These are phyloP conservation scores for Aspidiotus rigidus DNA, from an alignment of 2,888 invertebrate genomes.

Conservation along the genomic window DNA sequence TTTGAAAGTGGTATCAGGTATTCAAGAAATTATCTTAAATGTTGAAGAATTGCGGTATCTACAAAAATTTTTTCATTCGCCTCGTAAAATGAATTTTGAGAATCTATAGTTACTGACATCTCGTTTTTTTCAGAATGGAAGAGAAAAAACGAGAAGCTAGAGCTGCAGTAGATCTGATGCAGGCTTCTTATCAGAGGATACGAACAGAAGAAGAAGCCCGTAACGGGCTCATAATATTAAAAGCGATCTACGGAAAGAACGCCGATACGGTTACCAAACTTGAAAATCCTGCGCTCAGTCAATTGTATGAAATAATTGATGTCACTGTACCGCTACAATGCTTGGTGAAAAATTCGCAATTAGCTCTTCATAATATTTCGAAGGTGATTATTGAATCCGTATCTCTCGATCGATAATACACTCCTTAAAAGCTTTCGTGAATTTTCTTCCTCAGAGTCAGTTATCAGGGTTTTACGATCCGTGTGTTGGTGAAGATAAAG, in stretches of 20 bases:
- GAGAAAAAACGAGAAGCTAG: conserved; percentile 76
- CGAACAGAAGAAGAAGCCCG: conserved; percentile 69
- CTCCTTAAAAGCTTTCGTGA: neutral
- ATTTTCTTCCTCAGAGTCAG: conserved; percentile 59
- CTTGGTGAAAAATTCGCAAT: conserved; percentile 80
- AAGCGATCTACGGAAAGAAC: conserved; percentile 68
- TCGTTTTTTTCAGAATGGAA: conserved; percentile 49
- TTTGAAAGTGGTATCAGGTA: neutral
- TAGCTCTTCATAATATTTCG: conserved; percentile 71
- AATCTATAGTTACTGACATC: neutral
- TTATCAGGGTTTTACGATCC: conserved; percentile 96
- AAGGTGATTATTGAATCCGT: conserved; percentile 55
- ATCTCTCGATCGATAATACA: no score
- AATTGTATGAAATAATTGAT: conserved; percentile 54
- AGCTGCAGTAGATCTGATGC: conserved; percentile 82
- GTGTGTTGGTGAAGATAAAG: conserved; percentile 84
- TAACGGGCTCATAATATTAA: conserved; percentile 73
- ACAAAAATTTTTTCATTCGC: neutral
- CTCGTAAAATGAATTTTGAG: neutral
- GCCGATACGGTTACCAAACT: conserved; percentile 32
- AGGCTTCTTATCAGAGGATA: conserved; percentile 76
- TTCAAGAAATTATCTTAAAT: conserved; percentile 15
- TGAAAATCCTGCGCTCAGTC: conserved; percentile 47
- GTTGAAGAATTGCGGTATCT: neutral
- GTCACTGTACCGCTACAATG: conserved; percentile 93